These are phyloP conservation scores for Theocolax elegans DNA, from an alignment of 1,140 invertebrate species.

Conservation along the genomic window DNA sequence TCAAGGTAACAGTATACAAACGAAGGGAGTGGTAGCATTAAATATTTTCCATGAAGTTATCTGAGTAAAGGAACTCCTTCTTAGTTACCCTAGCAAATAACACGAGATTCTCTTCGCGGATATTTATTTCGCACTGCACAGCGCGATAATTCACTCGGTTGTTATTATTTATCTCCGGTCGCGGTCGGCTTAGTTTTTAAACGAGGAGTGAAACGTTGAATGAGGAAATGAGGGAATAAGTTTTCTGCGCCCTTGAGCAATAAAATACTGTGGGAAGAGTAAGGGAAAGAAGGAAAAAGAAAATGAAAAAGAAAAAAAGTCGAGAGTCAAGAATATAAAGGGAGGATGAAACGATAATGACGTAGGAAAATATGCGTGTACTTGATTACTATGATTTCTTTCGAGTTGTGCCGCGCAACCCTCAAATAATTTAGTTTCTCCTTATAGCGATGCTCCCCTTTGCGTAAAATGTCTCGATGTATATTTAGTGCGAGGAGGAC, in stretches of 20 bases:
- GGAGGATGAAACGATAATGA: slow-evolving; percentile 47
- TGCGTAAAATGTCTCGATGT: slow-evolving; percentile 25
- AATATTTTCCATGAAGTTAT: slow-evolving; percentile 43
- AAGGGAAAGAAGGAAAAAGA: background rate
- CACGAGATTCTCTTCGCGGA: slow-evolving; percentile 16
- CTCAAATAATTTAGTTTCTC: slow-evolving; percentile 65
- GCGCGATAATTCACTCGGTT: slow-evolving; percentile 57
- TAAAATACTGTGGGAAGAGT: background rate
- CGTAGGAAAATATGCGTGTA: slow-evolving; percentile 59
- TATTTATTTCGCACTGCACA: slow-evolving; percentile 58
- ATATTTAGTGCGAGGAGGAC: slow-evolving; percentile 38
- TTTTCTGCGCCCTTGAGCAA: slow-evolving; percentile 28
- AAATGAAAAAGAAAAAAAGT: background rate
- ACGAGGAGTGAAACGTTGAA: background rate
- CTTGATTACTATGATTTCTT: slow-evolving; percentile 67
- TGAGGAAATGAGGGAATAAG: background rate
- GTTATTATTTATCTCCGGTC: slow-evolving; percentile 62
- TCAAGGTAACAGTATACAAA: slow-evolving; percentile 12
- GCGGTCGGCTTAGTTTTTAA: background rate
- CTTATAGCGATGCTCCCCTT: slow-evolving; percentile 51
- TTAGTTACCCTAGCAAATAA: slow-evolving; percentile 13
- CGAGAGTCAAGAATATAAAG: background rate
- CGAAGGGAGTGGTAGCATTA: slow-evolving; percentile 29
- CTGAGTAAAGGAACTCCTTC: slow-evolving; percentile 16
- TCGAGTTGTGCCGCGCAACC: slow-evolving; percentile 54